These are phyloP conservation scores for Axis porcinus DNA, from an alignment of 2,113 vertebrate genomes.

Conservation along the genomic window DNA sequence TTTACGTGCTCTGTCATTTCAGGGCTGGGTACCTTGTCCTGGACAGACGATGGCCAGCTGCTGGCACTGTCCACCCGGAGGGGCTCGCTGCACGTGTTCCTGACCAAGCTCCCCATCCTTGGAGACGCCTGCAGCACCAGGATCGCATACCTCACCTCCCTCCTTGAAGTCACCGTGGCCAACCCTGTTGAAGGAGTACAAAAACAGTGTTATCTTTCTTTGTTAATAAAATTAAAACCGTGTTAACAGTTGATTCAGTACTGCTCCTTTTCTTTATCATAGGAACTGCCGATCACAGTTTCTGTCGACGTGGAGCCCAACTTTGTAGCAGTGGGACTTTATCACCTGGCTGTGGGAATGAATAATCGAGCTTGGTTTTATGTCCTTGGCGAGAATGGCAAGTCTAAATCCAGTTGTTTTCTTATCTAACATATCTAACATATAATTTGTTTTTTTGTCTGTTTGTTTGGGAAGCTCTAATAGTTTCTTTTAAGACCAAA, in stretches of 20 bases:
- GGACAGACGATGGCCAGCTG: slow-evolving; percentile 97
- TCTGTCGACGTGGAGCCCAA: slow-evolving; percentile 95
- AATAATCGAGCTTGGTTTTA: slow-evolving; percentile 99
- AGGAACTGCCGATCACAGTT: slow-evolving; percentile 90
- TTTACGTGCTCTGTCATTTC: slow-evolving; percentile 49
- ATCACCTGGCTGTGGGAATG: slow-evolving; percentile 96
- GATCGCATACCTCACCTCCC: slow-evolving; percentile 94
- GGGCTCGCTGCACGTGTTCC: slow-evolving; percentile 92
- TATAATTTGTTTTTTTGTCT: not conserved
- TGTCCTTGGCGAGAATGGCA: slow-evolving; percentile 87
- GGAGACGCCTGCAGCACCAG: slow-evolving; percentile 90
- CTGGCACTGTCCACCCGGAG: slow-evolving; percentile 92
- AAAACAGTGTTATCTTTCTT: slow-evolving; percentile 49
- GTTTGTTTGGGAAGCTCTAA: not conserved
- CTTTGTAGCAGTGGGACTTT: slow-evolving; percentile 93
- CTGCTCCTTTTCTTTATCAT: not conserved
- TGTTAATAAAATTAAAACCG: slow-evolving; percentile 13
- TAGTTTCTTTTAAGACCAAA: not conserved
- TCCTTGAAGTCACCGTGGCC: slow-evolving; percentile 93
- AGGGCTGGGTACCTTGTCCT: slow-evolving; percentile 93
- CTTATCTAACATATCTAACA: not conserved
- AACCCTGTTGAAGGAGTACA: slow-evolving; percentile 93
- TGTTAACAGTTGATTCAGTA: not conserved
- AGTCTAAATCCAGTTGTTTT: slow-evolving; percentile 66
- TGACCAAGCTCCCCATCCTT: slow-evolving; percentile 95